Evolutionary conservation across 2,113 vertebrate genomes (phyloP).

Genomic region (Mastomys natalensis): DNA sequence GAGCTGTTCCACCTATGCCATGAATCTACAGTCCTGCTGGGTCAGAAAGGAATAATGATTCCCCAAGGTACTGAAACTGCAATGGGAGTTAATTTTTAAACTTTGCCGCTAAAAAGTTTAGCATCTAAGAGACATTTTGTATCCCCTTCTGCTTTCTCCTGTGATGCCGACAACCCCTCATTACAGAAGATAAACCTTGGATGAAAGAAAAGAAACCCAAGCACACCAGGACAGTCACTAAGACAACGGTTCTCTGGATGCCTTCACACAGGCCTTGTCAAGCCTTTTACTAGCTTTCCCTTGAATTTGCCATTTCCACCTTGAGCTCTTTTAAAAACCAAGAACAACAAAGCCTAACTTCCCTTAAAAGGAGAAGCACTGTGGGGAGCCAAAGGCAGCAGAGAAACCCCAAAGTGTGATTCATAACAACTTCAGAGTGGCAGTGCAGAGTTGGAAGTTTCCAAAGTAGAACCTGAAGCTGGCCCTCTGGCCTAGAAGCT

Average conservation of each 20-base stretch:
- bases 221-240: not conserved
- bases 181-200: constrained; percentile 25
- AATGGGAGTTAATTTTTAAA: constrained; percentile 26
- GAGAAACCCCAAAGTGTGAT: not conserved
- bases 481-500: not conserved
- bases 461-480: not conserved
- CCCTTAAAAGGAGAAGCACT: not conserved
- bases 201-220: not conserved
- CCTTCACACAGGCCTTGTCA: not conserved
- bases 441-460: not conserved
- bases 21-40: not conserved
- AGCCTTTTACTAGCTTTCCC: not conserved
- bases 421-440: not conserved
- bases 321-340: not conserved
- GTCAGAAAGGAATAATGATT: not conserved
- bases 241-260: not conserved
- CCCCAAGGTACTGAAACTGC: constrained; percentile 1
- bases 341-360: not conserved
- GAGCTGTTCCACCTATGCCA: not conserved
- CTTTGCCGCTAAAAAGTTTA: constrained; percentile 27
- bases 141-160: not conserved
- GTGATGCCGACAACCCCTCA: not conserved
- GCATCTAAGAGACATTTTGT: not conserved
- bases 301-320: not conserved
- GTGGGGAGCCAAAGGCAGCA: not conserved